Base-by-base conservation (phyloP, 1,140 invertebrate species). In the Carposina sasakii region DNA sequence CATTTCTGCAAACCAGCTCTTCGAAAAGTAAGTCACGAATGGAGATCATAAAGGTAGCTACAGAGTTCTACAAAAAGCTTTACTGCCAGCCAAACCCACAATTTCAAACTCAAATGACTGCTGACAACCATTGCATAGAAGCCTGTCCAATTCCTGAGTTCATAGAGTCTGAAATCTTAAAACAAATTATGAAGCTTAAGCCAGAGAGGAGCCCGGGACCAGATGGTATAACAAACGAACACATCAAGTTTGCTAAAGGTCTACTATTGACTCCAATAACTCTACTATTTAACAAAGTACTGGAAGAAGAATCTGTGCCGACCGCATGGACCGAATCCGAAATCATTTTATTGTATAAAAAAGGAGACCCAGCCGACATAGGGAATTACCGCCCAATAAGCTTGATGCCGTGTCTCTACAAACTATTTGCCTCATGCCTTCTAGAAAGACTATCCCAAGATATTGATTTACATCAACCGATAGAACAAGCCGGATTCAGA, bases 401-500 rank as follows among this genome's bases (percentile, higher is more conserved):
- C 28, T 56, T 70, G 0, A 49, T 67, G 51, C 42, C 60, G 21
- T 52, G 49, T 15, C 9, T 73, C 0, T 67, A 71, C 22, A 72
- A 74, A 58, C 34, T 71, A n/a, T 75, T 65, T 23, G 50, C 56
- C 17, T 57, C 50, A 13, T 67, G 60, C 19, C 48, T 64, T 42
- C 53, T 56, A 15, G 55, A 44, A 44, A 60, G 49, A 33, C 49
- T 64, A 36, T 20, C 41, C 9, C 12, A 39, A 53, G 20, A 37
- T 1, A 59, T 71, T 2, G 63, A 76, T 31, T 13, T 21, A 19
- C 30, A 58, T 30, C 71, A 74, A 56, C 62, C 71, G 8, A 56
- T 57, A 3, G 70, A 74, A 53, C 71, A 73, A 52, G 71, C 70
- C 2, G 68, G 70, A 4, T 78, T 78, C 40, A 50, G 72, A 54